phyloP scores from a whole-genome alignment of 2,113 vertebrate genomes.

The Syrrhaptes paradoxus region DNA sequence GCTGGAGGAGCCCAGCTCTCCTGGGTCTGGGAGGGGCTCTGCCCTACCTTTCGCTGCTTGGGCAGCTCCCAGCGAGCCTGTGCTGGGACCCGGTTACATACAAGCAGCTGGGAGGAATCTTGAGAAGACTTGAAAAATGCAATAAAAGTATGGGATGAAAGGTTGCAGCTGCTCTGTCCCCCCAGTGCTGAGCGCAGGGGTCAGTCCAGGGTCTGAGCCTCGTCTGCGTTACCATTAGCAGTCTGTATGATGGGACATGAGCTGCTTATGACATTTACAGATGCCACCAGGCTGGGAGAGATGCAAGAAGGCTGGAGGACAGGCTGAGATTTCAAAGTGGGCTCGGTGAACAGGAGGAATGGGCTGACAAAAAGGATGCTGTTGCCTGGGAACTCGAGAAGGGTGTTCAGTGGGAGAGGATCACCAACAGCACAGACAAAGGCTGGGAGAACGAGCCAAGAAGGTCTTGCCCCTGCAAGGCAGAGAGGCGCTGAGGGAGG shows the following conservation, averaged over 20 bases:
- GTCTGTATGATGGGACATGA: not conserved
- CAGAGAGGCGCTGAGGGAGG: not conserved
- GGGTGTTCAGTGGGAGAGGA: not conserved
- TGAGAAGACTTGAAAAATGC: slow-evolving; percentile 17
- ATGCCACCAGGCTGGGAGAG: not conserved
- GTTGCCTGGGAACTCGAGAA: not conserved
- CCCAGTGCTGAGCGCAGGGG: not conserved
- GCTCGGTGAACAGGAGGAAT: not conserved
- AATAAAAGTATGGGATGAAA: not conserved
- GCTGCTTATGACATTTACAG: not conserved
- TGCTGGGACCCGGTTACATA: not conserved
- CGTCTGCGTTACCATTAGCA: not conserved
- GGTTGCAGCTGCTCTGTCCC: slow-evolving; percentile 35
- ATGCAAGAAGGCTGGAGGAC: not conserved
- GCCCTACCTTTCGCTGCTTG: not conserved
- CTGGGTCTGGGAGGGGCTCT: not conserved
- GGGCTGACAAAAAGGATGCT: not conserved
- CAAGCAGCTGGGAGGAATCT: not conserved
- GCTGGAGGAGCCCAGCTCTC: not conserved
- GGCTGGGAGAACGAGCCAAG: not conserved
- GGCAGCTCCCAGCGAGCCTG: not conserved
- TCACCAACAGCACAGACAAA: not conserved
- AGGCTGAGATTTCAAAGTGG: not conserved
- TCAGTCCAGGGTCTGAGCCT: not conserved
- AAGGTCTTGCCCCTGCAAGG: not conserved